Base-by-base conservation (phyloP, 2,888 invertebrate species). In the Megastigmus dorsalis region DNA sequence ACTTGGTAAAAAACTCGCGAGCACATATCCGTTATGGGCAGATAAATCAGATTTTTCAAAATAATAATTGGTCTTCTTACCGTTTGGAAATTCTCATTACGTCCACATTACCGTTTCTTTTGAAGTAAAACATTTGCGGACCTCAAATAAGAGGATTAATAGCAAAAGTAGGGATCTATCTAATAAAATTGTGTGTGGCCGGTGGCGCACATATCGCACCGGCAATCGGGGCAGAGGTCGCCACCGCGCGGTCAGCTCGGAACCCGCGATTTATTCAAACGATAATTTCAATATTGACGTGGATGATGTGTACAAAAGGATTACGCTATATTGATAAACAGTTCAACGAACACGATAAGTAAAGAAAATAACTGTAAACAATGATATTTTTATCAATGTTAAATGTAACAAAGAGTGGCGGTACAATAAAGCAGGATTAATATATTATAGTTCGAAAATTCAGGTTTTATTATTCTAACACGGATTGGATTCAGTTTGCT, bases 11-110 rank as follows among this genome's bases (percentile, higher is more conserved):
- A 36, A 20, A 48, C 30, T 54, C 28, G 20, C n/a, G 57, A 28
- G 43, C n/a, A 15, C 48, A 50, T 45, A 43, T 30, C 38, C 33
- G n/a, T 9, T n/a, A 15, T 20, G 28, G 38, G 20, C 5, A 50
- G 43, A 38, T 3, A 18, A 20, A 20, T 13, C 33, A 6, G n/a
- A 7, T 54, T 20, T 13, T 2, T 1, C 15, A 5, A 13, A 41
- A 30, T 50, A 10, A n/a, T n/a, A 50, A 65, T 59, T n/a, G n/a
- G n/a, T n/a, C n/a, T n/a, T 23, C 65, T 66, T 60, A 60, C 50
- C 50, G 43, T 36, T 45, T 1, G 3, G 7, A 30, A 23, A 5
- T 26, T 20, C 1, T 5, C 20, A 6, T 45, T 18, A 71, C 33
- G 13, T 28, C 26, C 36, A 38, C 43, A 60, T 59, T 20, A 10